Evolutionary conservation across 2,797 vertebrate species (phyloP).

Genomic region (Gadopsis marmoratus): DNA sequence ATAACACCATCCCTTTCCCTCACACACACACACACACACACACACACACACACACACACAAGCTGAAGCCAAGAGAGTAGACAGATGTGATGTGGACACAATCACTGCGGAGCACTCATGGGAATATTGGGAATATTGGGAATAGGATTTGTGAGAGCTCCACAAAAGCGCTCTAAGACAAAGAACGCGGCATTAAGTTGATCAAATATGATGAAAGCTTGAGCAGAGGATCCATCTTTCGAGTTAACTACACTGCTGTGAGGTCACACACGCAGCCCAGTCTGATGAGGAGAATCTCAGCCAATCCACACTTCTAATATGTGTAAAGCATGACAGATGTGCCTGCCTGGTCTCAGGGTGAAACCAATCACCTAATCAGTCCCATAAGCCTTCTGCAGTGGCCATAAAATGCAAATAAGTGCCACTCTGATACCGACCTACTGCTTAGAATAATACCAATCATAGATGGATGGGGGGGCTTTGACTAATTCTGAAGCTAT

Average conservation of each 20-base stretch:
- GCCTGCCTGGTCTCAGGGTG: conserved; percentile 22
- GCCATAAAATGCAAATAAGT: conserved; percentile 89
- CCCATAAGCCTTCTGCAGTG: conserved; percentile 79
- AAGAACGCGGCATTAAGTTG: conserved; percentile 11
- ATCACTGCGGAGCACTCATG: conserved; percentile 56
- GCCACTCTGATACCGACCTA: conserved; percentile 63
- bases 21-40: conserved; percentile 11
- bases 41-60: conserved; percentile 27
- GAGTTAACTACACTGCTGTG: background rate
- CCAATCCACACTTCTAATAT: conserved; percentile 7
- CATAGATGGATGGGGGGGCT: conserved; percentile 19
- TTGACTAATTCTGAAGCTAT: conserved; percentile 30
- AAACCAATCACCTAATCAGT: conserved; percentile 76
- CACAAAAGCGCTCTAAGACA: conserved; percentile 22
- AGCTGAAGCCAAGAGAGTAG: conserved; percentile 22
- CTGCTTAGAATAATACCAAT: conserved; percentile 49
- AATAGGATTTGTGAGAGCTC: conserved; percentile 54
- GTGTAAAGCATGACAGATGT: conserved; percentile 61
- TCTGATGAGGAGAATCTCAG: conserved; percentile 14
- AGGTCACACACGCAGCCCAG: background rate
- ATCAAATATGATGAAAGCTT: conserved; percentile 48
- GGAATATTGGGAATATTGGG: conserved; percentile 52
- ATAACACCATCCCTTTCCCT: conserved; percentile 42
- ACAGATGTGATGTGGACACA: conserved; percentile 67
- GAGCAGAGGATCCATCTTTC: conserved; percentile 26